Percentiles rank a stretch among this genome's conserved stretches.
phyloP scores from a whole-genome alignment of 2,888 invertebrate genomes.

The Tricholauxania praeusta region DNA sequence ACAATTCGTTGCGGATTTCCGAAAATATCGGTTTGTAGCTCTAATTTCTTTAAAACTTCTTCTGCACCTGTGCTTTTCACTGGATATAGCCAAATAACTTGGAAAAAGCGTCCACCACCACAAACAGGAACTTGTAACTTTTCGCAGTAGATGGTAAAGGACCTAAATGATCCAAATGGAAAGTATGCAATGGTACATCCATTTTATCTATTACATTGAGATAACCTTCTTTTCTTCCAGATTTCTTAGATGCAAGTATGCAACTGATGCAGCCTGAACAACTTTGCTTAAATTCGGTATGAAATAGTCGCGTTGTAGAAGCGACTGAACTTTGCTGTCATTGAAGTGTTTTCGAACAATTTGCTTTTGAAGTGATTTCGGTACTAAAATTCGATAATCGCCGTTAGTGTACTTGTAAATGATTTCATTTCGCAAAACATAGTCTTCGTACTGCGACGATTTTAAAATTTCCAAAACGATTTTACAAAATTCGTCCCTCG shows the following conservation, averaged over 20 bases:
- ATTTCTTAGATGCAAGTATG: too few species aligned
- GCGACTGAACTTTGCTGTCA: background rate
- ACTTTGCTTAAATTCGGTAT: background rate
- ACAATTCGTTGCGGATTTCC: constrained; percentile 30
- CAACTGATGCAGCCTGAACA: constrained; percentile 7
- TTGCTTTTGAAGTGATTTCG: constrained; percentile 36
- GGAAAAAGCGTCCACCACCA: constrained; percentile 33
- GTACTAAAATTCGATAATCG: constrained; percentile 38
- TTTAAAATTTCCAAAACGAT: constrained; percentile 30
- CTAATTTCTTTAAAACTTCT: constrained; percentile 20
- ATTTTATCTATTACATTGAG: too few species aligned
- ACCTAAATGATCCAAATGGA: constrained; percentile 35
- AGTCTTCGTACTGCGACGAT: constrained; percentile 25
- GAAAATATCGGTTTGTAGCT: constrained; percentile 20
- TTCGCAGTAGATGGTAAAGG: constrained; percentile 28
- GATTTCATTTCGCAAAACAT: constrained; percentile 32
- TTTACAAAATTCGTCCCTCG: constrained; percentile 27
- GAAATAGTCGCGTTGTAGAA: background rate
- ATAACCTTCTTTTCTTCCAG: too few species aligned
- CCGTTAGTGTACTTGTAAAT: constrained; percentile 33
- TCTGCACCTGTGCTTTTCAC: constrained; percentile 11
- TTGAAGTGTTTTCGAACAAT: constrained; percentile 30
- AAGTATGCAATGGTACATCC: too few species aligned
- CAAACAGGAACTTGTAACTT: constrained; percentile 28
- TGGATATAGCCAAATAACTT: constrained; percentile 1